Conservation (phyloP, 2,113 vertebrate genomes). For the Lasiurus cinereus region DNA sequence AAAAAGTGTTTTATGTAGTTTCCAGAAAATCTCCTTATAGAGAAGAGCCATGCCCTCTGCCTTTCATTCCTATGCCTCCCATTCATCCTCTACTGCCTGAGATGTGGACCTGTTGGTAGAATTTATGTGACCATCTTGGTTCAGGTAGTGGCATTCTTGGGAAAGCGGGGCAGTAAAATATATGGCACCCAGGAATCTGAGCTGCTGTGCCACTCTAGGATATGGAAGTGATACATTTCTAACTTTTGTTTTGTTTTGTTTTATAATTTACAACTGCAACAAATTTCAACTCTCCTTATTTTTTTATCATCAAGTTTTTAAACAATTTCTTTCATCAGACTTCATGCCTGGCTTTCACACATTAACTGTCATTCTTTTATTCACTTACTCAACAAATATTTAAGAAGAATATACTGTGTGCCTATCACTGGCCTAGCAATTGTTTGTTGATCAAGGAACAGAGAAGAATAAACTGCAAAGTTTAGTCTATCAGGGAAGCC, state of each 20-base stretch:
- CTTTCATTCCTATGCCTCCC: neutral
- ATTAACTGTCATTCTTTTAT: neutral
- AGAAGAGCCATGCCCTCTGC: accelerated
- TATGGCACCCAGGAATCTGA: neutral
- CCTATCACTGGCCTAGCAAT: neutral
- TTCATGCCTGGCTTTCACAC: neutral
- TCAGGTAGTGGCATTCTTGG: neutral
- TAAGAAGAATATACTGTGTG: neutral
- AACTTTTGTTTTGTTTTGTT: neutral
- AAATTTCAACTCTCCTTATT: neutral
- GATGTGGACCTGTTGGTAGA: neutral
- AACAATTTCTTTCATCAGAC: neutral
- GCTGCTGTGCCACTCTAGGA: neutral
- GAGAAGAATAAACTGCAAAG: neutral
- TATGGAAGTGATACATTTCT: neutral
- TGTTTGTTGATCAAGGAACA: neutral
- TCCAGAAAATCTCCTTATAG: neutral
- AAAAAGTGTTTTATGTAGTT: neutral
- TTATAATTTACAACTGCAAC: neutral
- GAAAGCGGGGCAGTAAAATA: neutral
- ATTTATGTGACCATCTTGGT: neutral
- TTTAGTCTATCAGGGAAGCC: neutral
- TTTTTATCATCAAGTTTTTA: constrained; percentile 37
- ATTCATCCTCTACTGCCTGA: neutral
- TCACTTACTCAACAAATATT: neutral